Evolutionary conservation across 2,113 vertebrate genomes (phyloP).

Genomic region (Turdus rufiventris): DNA sequence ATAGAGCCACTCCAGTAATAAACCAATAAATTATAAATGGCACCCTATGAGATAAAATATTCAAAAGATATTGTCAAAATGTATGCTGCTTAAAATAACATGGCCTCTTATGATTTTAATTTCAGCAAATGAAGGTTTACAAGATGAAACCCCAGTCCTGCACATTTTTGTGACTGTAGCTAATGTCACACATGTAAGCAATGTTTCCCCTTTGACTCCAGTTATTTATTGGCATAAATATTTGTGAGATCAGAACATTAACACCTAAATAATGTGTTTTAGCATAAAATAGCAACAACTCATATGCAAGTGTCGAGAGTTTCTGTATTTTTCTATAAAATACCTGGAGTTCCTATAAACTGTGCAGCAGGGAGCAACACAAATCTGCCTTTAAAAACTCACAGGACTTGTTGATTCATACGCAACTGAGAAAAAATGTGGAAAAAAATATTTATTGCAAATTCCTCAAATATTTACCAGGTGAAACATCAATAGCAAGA

Average conservation of each 20-base stretch:
- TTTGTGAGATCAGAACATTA: not conserved
- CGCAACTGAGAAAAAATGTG: not conserved
- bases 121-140: not conserved
- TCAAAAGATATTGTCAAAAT: not conserved
- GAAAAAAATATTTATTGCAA: not conserved
- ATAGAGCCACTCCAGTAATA: not conserved
- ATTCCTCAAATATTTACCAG: constrained; percentile 44
- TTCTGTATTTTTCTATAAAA: constrained; percentile 7
- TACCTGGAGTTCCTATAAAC: not conserved
- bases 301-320: not conserved
- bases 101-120: not conserved
- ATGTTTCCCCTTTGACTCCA: not conserved
- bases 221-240: constrained; percentile 31
- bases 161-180: not conserved
- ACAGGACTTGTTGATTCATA: not conserved
- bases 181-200: not conserved
- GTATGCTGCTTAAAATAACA: not conserved
- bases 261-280: not conserved
- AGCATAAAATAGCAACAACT: not conserved
- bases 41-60: not conserved
- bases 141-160: not conserved
- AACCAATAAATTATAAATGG: not conserved
- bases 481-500: not conserved
- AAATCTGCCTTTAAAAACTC: not conserved
- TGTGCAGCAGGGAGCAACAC: not conserved